Evolutionary conservation across 2,113 vertebrate species (phyloP).

Genomic region (Calyptomena viridis): DNA sequence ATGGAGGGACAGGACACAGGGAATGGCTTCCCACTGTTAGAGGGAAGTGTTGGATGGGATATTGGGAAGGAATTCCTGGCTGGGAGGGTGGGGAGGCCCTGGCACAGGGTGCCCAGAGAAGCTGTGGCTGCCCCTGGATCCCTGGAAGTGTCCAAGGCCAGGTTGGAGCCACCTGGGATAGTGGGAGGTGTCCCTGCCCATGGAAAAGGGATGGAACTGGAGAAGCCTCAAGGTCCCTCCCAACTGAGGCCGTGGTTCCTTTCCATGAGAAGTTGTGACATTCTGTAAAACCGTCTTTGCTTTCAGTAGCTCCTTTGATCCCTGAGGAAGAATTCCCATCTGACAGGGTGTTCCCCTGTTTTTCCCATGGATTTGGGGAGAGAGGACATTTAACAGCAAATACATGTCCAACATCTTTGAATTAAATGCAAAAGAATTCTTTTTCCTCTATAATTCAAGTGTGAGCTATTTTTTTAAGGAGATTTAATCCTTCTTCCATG

Average conservation of each 20-base stretch:
- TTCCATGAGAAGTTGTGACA: neutral
- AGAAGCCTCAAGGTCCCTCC: no score
- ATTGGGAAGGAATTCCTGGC: neutral
- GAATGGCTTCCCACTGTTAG: neutral
- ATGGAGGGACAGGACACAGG: neutral
- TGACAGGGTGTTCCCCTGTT: neutral
- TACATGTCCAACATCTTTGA: neutral
- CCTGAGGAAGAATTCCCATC: neutral
- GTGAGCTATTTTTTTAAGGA: neutral
- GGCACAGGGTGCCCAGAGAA: neutral
- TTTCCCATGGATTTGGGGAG: neutral
- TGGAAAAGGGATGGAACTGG: neutral
- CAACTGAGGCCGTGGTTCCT: neutral
- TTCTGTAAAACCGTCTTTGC: neutral
- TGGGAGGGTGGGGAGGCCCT: neutral
- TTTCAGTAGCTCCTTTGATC: neutral
- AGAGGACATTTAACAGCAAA: neutral
- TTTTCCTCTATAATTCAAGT: neutral
- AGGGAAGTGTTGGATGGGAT: neutral
- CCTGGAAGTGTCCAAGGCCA: neutral
- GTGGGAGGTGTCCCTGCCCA: neutral
- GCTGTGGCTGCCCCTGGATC: neutral
- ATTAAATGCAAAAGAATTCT: neutral
- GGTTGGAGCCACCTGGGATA: neutral
- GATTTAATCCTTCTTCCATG: neutral